Conservation (phyloP, 2,888 invertebrate species). For the Lottia gigantea region DNA sequence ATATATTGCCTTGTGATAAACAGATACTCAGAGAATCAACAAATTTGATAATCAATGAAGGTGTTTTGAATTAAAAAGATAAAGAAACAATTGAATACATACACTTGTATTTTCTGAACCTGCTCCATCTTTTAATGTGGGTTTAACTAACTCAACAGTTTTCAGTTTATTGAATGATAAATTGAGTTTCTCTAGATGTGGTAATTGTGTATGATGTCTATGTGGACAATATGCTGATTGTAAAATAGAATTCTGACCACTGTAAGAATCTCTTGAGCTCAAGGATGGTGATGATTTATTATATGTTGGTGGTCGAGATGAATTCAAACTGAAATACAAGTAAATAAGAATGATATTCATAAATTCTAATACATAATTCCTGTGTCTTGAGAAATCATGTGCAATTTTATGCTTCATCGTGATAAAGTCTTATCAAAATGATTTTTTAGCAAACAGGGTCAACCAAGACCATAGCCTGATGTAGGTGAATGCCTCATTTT, state of each 20-base stretch:
- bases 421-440: too few relatives aligned
- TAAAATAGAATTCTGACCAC: constrained; percentile 1
- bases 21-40: too few relatives aligned
- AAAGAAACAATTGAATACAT: constrained; percentile 11
- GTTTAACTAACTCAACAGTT: constrained; percentile 73
- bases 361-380: too few relatives aligned
- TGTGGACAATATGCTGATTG: constrained; percentile 54
- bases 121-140: neutral
- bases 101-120: constrained; percentile 15
- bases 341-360: neutral
- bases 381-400: too few relatives aligned
- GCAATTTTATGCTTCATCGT: too few relatives aligned
- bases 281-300: constrained; percentile 22
- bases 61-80: too few relatives aligned
- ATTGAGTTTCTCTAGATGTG: constrained; percentile 83
- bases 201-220: constrained; percentile 79
- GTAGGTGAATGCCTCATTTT: too few relatives aligned
- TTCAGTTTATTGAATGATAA: constrained; percentile 87
- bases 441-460: too few relatives aligned
- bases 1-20: too few relatives aligned
- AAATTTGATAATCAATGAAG: too few relatives aligned
- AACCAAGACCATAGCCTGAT: too few relatives aligned
- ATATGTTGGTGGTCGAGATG: neutral
- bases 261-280: constrained; percentile 21
- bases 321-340: neutral